A percentile compares a stretch with the other conserved stretches of the same genome.
Conservation (phyloP, 2,888 invertebrate species). For the Silvanus unidentatus region DNA sequence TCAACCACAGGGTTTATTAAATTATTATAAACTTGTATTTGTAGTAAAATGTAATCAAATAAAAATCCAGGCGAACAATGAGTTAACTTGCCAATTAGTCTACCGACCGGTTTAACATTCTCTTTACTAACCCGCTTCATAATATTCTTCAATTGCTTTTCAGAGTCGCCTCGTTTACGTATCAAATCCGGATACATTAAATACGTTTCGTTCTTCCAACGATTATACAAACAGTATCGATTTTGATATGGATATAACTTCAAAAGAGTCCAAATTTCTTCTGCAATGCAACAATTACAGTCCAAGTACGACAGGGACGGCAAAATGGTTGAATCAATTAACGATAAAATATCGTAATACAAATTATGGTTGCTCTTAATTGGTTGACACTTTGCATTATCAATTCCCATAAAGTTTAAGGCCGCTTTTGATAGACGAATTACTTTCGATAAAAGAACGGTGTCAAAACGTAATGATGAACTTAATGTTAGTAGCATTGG, state of each 20-base stretch:
- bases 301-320: slow-evolving; percentile 89
- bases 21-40: slow-evolving; percentile 46
- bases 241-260: slow-evolving; percentile 80
- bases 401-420: slow-evolving; percentile 34
- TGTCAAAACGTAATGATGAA: slow-evolving; percentile 80
- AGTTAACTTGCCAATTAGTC: slow-evolving; percentile 92
- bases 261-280: slow-evolving; percentile 90
- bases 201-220: slow-evolving; percentile 93
- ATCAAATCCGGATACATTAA: slow-evolving; percentile 77
- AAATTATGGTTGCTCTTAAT: slow-evolving; percentile 51
- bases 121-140: slow-evolving; percentile 98
- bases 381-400: slow-evolving; percentile 28
- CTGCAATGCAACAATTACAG: slow-evolving; percentile 92
- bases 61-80: slow-evolving; percentile 93
- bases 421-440: slow-evolving; percentile 50
- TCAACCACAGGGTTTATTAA: slow-evolving; percentile 83
- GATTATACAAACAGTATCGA: slow-evolving; percentile 80
- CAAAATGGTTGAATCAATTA: slow-evolving; percentile 82
- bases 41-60: slow-evolving; percentile 76
- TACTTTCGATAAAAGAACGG: slow-evolving; percentile 85
- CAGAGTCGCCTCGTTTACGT: slow-evolving; percentile 76
- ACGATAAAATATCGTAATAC: slow-evolving; percentile 77
- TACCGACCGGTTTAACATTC: slow-evolving; percentile 93
- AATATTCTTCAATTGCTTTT: slow-evolving; percentile 89
- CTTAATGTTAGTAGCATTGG: slow-evolving; percentile 84